These are phyloP conservation scores for Anguilla pacifica DNA, from an alignment of 2,797 vertebrate genomes.

Conservation along the genomic window DNA sequence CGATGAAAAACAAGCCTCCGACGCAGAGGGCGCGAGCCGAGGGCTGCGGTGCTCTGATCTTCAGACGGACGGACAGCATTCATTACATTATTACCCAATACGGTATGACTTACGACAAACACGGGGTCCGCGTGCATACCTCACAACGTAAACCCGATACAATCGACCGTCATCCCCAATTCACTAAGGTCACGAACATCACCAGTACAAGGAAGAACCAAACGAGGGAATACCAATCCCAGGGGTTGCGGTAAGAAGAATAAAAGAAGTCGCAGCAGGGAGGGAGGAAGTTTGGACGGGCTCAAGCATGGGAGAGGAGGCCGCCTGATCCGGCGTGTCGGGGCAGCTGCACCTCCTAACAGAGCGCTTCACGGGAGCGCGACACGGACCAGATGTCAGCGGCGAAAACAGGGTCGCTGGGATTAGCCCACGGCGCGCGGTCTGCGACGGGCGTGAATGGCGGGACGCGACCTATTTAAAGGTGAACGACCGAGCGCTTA, in stretches of 20 bases:
- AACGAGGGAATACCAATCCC: neutral
- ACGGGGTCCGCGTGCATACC: neutral
- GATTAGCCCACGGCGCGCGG: conserved; percentile 1
- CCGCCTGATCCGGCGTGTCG: neutral
- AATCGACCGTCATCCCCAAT: neutral
- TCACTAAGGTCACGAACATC: neutral
- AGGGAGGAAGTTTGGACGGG: no score
- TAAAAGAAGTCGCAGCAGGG: neutral
- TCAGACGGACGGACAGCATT: neutral
- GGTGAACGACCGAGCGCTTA: conserved; percentile 15
- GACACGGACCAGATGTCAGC: conserved; percentile 1
- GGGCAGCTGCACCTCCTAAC: neutral
- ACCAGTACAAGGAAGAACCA: neutral
- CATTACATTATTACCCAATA: neutral
- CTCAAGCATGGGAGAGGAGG: no score
- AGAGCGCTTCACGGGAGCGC: neutral
- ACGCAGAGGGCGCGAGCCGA: neutral
- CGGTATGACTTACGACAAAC: neutral
- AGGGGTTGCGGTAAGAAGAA: neutral
- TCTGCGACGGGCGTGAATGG: neutral
- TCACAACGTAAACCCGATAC: neutral
- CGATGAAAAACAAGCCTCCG: neutral
- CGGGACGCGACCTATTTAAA: neutral
- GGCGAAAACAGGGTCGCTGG: neutral
- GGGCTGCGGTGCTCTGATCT: neutral